These are phyloP conservation scores for Philhelius pedissequus DNA, from an alignment of 2,888 invertebrate genomes.

Conservation along the genomic window DNA sequence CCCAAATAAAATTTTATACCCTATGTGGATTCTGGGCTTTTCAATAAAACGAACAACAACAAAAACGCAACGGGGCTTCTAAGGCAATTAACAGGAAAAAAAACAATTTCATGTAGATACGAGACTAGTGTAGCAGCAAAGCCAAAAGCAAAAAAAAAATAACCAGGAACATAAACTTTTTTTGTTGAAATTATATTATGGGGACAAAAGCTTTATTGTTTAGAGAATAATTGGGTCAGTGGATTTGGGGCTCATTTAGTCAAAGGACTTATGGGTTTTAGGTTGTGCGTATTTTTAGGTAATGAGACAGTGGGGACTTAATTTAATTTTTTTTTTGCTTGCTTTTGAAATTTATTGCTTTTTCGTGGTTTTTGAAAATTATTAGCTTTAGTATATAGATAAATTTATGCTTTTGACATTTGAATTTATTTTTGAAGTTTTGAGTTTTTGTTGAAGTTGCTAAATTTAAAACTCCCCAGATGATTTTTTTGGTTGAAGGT, in stretches of 20 bases:
- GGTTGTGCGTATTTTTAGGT: not conserved
- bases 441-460: not conserved
- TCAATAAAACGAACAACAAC: not conserved
- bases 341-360: not conserved
- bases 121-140: no score
- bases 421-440: not conserved
- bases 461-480: not conserved
- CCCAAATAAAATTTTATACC: not conserved
- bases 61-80: not conserved
- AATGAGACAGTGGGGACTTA: not conserved
- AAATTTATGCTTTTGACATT: not conserved
- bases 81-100: constrained; percentile 6
- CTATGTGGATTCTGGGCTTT: not conserved
- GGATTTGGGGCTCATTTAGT: not conserved
- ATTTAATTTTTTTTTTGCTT: not conserved
- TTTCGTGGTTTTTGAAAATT: not conserved
- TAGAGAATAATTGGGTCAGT: not conserved
- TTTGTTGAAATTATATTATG: not conserved
- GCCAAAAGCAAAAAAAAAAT: not conserved
- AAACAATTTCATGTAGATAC: not conserved
- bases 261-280: not conserved
- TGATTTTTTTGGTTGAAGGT: not conserved
- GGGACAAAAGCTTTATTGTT: not conserved
- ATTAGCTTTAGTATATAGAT: not conserved
- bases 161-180: not conserved